Evolutionary conservation across 2,797 vertebrate species (phyloP).

Genomic region (Sebastes umbrosus): DNA sequence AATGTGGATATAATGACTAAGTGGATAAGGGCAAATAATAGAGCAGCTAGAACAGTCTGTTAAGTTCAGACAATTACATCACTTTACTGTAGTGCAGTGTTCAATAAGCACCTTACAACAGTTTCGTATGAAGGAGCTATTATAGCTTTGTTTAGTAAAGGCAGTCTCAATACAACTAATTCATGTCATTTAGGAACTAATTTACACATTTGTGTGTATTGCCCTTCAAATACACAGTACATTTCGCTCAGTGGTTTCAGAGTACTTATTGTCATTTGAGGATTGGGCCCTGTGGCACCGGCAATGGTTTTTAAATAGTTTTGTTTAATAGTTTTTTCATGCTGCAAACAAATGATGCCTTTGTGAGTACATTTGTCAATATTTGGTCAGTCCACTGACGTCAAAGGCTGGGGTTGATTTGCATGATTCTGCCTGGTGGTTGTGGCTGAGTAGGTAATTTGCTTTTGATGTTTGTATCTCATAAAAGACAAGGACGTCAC

Average conservation of each 20-base stretch:
- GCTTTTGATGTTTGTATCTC: conserved; percentile 9
- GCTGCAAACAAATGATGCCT: background rate
- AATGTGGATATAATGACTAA: too few species aligned
- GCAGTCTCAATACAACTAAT: background rate
- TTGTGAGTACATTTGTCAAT: conserved; percentile 24
- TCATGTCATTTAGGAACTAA: background rate
- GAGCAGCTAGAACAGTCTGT: too few species aligned
- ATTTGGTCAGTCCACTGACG: conserved; percentile 3
- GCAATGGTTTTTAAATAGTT: background rate
- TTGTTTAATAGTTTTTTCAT: background rate
- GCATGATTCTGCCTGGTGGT: background rate
- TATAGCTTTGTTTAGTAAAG: background rate
- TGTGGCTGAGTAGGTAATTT: conserved; percentile 12
- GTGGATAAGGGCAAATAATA: too few species aligned
- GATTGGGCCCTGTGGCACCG: background rate
- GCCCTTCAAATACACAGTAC: background rate
- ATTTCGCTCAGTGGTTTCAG: background rate
- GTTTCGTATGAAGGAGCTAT: background rate
- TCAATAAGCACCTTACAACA: background rate
- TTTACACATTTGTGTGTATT: background rate
- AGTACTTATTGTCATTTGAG: background rate
- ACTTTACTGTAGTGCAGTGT: background rate
- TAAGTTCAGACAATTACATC: too few species aligned
- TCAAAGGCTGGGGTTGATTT: conserved; percentile 6
- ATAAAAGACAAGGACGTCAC: conserved; percentile 40